Evolutionary conservation across 2,797 vertebrate genomes (phyloP), one percentile per base, ranked within the genome.

Genomic region (Phylloscopus collybita): DNA sequence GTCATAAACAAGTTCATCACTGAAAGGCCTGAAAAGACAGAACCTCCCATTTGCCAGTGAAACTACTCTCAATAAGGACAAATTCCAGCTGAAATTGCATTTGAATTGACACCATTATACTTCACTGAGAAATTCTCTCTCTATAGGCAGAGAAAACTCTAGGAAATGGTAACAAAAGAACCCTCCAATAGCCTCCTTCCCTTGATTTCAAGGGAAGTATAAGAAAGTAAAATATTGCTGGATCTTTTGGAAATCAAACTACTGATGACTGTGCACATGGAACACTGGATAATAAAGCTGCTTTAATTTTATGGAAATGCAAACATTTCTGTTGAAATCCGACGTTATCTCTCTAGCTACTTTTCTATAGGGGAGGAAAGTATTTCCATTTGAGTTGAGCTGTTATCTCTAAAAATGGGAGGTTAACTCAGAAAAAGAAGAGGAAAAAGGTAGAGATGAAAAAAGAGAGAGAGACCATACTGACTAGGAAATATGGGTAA

Each of bases 21-120:
- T 51, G 62, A 88, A 62, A 90, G 23, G n/a, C 38, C 45, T 66
- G 36, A 88, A 85, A 76, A 88, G 45, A 80, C 13, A 85, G 21
- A 93, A 92, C 32, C 9, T 30, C 6, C 22, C 25, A 65, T 83
- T 51, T 91, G 6, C 44, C 29, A 88, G 62, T 49, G 40, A 92
- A 95, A 86, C 51, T 69, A 22, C 26, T 67, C 34, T 80, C 47
- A 74, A 23, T 69, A n/a, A 62, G n/a, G 53, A 91, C 12, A 62
- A 69, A 80, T 60, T 93, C 25, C 51, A 90, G 23, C 19, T 62
- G 62, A 83, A 96, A 94, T 80, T 90, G 45, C 30, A 45, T 90
- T 86, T 88, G 72, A 95, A 96, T 91, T 80, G 80, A 69, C 27
- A 86, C 32, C 54, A 89, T 66, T 80, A 61, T 16, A 83, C n/a